A percentile compares a stretch with the other conserved stretches of the same genome.
These are phyloP conservation scores for Alaudala cheleensis DNA, from an alignment of 2,113 vertebrate genomes.

Conservation along the genomic window DNA sequence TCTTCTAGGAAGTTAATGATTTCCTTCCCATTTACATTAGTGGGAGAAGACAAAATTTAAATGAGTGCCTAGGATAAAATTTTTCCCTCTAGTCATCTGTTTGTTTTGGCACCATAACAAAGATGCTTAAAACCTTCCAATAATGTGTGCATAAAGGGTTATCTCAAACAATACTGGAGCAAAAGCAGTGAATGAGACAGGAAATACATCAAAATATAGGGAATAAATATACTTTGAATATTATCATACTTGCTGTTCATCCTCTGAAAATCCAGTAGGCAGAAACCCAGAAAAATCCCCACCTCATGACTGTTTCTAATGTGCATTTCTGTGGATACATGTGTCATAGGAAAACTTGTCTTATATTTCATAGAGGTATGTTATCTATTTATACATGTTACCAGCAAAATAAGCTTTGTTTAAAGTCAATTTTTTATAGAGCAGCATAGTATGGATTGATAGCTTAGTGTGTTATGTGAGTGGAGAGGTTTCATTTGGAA, in stretches of 20 bases:
- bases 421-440: neutral
- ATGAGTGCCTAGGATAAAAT: neutral
- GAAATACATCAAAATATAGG: neutral
- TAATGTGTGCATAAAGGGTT: neutral
- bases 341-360: neutral
- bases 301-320: neutral
- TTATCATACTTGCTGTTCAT: neutral
- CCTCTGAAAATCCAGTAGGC: neutral
- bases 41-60: neutral
- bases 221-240: neutral
- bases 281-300: neutral
- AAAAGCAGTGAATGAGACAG: neutral
- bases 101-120: neutral
- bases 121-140: neutral
- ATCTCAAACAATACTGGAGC: neutral
- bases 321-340: neutral
- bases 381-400: neutral
- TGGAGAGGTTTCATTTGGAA: neutral
- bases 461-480: neutral
- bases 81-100: neutral
- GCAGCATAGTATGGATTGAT: neutral
- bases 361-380: neutral
- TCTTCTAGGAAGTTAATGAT: neutral
- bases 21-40: neutral
- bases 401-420: neutral